Percentiles rank a stretch among this genome's conserved stretches.
Evolutionary conservation across 2,113 vertebrate genomes (phyloP).

Genomic region (Oncorhynchus clarkii): DNA sequence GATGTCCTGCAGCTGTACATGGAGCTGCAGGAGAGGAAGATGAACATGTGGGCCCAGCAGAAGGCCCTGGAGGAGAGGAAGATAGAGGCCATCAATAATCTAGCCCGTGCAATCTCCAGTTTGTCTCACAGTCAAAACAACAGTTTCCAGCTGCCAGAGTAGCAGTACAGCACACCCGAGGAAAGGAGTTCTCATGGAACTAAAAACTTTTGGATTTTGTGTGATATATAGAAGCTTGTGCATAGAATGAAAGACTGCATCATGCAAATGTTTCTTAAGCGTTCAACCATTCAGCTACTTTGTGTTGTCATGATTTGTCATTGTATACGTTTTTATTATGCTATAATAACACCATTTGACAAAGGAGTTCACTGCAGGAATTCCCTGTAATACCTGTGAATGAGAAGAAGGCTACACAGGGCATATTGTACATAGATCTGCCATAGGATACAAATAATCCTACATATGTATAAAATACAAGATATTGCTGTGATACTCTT

Average conservation of each 20-base stretch:
- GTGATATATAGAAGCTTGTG: background rate
- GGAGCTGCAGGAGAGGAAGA: conserved; percentile 78
- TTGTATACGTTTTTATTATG: background rate
- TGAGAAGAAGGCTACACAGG: no score
- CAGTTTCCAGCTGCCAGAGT: conserved; percentile 34
- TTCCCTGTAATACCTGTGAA: no score
- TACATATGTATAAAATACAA: background rate
- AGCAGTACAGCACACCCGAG: conserved; percentile 10
- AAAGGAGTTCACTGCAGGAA: background rate
- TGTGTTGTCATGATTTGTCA: background rate
- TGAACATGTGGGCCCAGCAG: conserved; percentile 79
- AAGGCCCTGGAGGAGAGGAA: conserved; percentile 76
- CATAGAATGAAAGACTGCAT: background rate
- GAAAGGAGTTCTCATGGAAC: background rate
- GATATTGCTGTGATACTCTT: background rate
- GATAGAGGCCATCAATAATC: conserved; percentile 76
- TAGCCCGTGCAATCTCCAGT: conserved; percentile 73
- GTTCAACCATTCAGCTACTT: background rate
- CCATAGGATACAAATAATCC: background rate
- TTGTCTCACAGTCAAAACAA: conserved; percentile 60
- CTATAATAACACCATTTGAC: background rate
- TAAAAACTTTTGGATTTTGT: background rate
- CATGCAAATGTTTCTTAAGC: no score
- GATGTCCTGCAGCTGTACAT: conserved; percentile 76
- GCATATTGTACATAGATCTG: background rate